Conservation (phyloP, 2,113 vertebrate genomes). For the Argyrosomus japonicus region DNA sequence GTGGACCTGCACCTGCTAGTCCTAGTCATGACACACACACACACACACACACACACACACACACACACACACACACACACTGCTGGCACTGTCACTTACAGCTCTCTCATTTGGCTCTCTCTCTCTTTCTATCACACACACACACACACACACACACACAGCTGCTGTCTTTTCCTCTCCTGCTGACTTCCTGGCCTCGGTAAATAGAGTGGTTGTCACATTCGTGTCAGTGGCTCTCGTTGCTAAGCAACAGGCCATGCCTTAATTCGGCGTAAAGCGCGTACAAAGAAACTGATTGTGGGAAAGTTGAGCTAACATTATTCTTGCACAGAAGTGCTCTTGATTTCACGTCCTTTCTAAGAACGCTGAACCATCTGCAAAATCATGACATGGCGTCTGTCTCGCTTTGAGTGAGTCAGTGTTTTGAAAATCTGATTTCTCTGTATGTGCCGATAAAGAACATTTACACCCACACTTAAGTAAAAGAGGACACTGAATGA, state of each 20-base stretch:
- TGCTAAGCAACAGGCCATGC: slow-evolving; percentile 75
- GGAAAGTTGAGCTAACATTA: slow-evolving; percentile 13
- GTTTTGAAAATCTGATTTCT: background rate
- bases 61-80: slow-evolving; percentile 50
- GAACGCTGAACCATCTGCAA: background rate
- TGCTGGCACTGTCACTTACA: slow-evolving; percentile 41
- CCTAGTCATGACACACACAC: slow-evolving; percentile 44
- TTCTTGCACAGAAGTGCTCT: slow-evolving; percentile 21
- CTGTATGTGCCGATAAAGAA: background rate
- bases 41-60: slow-evolving; percentile 50
- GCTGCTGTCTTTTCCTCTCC: slow-evolving; percentile 74
- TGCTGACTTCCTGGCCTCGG: slow-evolving; percentile 75
- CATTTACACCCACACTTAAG: background rate
- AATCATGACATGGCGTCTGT: background rate
- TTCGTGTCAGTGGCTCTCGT: slow-evolving; percentile 52
- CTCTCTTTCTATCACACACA: background rate
- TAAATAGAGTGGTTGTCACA: slow-evolving; percentile 73
- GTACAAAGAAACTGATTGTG: slow-evolving; percentile 45
- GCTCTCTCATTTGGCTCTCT: slow-evolving; percentile 24
- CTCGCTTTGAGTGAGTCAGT: background rate
- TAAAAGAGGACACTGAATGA: background rate
- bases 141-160: slow-evolving; percentile 45
- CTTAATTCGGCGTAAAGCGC: slow-evolving; percentile 58
- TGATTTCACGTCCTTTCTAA: slow-evolving; percentile 13
- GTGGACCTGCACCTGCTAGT: slow-evolving; percentile 80